phyloP scores from a whole-genome alignment of 2,797 vertebrate species.

The Sebastes glaucus region DNA sequence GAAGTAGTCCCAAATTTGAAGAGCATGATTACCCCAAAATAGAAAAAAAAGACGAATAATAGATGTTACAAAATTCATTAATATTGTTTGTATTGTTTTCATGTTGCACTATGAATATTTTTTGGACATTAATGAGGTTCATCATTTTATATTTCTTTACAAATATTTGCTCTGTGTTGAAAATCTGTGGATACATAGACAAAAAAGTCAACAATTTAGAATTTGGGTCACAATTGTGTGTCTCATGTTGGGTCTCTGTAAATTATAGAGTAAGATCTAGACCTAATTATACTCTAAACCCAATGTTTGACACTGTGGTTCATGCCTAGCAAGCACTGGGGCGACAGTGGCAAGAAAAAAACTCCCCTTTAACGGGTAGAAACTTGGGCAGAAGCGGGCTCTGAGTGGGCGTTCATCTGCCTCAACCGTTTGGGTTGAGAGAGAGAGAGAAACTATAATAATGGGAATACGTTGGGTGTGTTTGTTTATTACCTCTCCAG shows the following conservation, averaged over 20 bases:
- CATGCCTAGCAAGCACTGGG: no score
- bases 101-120: neutral
- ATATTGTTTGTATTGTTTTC: neutral
- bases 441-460: neutral
- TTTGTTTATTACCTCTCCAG: conserved; percentile 73
- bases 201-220: neutral
- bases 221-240: neutral
- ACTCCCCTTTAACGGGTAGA: no score
- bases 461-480: neutral
- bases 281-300: no score
- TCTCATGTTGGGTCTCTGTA: no score
- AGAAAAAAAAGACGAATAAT: neutral
- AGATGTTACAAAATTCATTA: neutral
- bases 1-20: neutral
- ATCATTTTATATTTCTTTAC: neutral
- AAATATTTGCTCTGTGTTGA: neutral
- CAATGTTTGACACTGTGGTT: no score
- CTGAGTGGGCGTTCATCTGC: no score
- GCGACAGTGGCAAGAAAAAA: no score
- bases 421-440: no score
- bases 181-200: neutral
- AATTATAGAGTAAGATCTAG: no score
- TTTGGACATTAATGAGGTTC: neutral
- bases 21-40: neutral
- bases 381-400: no score